Percentiles rank a stretch among this genome's conserved stretches.
Conservation (phyloP, 2,113 vertebrate species). For the Eudyptes chrysolophus region DNA sequence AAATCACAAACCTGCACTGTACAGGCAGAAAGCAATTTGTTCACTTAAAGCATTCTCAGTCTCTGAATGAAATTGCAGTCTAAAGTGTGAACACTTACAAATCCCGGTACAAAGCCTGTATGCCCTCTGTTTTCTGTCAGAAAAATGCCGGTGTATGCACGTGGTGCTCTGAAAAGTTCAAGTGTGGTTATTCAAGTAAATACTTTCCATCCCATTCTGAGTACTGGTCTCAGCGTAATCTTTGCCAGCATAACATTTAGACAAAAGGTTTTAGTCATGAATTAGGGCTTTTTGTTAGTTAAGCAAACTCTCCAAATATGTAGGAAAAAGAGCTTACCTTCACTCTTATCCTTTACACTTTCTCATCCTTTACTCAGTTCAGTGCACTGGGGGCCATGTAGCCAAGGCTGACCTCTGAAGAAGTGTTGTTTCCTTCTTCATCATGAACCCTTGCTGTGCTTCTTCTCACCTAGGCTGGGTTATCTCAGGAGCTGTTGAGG, state of each 20-base stretch:
- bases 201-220: not conserved
- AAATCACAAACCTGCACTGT: not conserved
- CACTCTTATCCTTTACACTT: not conserved
- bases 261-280: not conserved
- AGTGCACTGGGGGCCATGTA: not conserved
- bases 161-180: not conserved
- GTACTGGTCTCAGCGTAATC: not conserved
- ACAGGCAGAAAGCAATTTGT: not conserved
- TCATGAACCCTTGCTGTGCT: not conserved
- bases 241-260: not conserved
- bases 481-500: not conserved
- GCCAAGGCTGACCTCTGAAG: not conserved
- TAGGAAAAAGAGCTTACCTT: slow-evolving; percentile 23
- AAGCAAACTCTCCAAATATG: not conserved
- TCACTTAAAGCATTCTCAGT: not conserved
- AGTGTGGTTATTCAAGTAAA: not conserved
- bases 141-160: not conserved
- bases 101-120: not conserved
- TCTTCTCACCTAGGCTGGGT: not conserved
- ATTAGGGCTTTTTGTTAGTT: not conserved
- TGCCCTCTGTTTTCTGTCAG: not conserved
- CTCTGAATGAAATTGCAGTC: not conserved
- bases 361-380: not conserved
- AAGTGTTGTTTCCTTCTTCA: not conserved
- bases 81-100: not conserved